Percentiles rank a stretch among this genome's conserved stretches.
These are phyloP conservation scores for Pyxicephalus adspersus DNA, from an alignment of 2,113 vertebrate species.

Conservation along the genomic window DNA sequence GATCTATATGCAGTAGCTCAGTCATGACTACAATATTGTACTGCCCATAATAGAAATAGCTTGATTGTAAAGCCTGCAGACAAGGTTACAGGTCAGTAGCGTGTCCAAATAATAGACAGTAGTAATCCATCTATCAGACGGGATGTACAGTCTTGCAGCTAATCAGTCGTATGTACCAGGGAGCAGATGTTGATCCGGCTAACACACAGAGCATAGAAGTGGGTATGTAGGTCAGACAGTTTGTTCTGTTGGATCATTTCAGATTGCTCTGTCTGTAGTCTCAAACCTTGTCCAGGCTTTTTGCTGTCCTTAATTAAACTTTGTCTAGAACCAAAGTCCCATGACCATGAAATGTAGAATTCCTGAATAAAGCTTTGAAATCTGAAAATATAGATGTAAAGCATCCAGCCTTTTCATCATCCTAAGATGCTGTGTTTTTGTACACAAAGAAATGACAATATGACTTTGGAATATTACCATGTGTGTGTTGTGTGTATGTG, in stretches of 20 bases:
- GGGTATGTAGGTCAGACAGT: constrained; percentile 46
- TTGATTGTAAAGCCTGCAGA: neutral
- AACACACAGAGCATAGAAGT: neutral
- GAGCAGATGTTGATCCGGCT: neutral
- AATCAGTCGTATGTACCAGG: neutral
- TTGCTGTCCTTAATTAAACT: too few relatives aligned
- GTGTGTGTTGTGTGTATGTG: too few relatives aligned
- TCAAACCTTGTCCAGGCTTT: neutral
- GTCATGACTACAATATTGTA: neutral
- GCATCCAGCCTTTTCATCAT: too few relatives aligned
- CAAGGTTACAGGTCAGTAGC: neutral
- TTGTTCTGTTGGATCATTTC: neutral
- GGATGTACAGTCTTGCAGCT: neutral
- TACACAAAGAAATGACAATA: too few relatives aligned
- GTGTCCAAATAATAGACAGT: neutral
- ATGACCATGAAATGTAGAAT: too few relatives aligned
- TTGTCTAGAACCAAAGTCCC: too few relatives aligned
- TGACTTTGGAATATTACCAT: too few relatives aligned
- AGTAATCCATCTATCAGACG: constrained; percentile 22
- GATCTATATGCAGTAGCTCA: too few relatives aligned
- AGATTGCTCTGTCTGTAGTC: neutral
- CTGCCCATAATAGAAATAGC: neutral
- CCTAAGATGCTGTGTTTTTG: too few relatives aligned
- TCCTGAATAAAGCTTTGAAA: too few relatives aligned
- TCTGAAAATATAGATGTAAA: too few relatives aligned